phyloP scores from a whole-genome alignment of 2,797 vertebrate species.

The Fistularia commersonii region DNA sequence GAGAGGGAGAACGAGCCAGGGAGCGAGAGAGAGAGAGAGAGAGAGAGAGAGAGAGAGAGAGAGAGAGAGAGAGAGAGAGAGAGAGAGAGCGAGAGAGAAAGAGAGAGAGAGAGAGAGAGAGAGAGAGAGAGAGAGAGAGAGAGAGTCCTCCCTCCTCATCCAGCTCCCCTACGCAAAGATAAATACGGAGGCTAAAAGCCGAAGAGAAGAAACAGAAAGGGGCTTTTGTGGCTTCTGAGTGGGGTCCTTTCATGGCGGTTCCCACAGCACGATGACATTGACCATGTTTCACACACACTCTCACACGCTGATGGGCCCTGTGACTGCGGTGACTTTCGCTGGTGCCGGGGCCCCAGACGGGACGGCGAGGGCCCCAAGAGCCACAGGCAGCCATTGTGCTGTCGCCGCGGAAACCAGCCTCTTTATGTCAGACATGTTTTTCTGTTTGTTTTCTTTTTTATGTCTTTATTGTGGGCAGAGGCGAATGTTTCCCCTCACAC shows the following conservation, averaged over 20 bases:
- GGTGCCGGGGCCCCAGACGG: constrained; percentile 81
- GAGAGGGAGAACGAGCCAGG: constrained; percentile 33
- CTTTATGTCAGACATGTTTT: constrained; percentile 89
- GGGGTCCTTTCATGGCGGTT: constrained; percentile 80
- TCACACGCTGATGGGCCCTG: constrained; percentile 65
- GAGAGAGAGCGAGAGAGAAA: constrained; percentile 27
- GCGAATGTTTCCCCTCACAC: constrained; percentile 76
- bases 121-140: constrained; percentile 10
- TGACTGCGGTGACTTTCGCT: constrained; percentile 83
- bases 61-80: constrained; percentile 26
- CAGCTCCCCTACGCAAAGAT: constrained; percentile 67
- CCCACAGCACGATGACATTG: constrained; percentile 78
- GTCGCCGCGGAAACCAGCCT: constrained; percentile 85
- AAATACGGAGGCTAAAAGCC: constrained; percentile 79
- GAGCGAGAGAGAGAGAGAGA: constrained; percentile 16
- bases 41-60: too few species aligned
- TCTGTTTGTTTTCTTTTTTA: constrained; percentile 87
- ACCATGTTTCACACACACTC: constrained; percentile 64
- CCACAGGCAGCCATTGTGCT: constrained; percentile 84
- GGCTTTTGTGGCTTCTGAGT: constrained; percentile 76
- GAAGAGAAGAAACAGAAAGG: constrained; percentile 75
- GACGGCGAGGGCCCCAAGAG: constrained; percentile 76
- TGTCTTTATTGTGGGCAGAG: constrained; percentile 82
- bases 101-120: too few species aligned
- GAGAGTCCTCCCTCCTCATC: constrained; percentile 62